These are phyloP conservation scores for Neelides sp. DNA, from an alignment of 1,140 invertebrate genomes.

Conservation along the genomic window DNA sequence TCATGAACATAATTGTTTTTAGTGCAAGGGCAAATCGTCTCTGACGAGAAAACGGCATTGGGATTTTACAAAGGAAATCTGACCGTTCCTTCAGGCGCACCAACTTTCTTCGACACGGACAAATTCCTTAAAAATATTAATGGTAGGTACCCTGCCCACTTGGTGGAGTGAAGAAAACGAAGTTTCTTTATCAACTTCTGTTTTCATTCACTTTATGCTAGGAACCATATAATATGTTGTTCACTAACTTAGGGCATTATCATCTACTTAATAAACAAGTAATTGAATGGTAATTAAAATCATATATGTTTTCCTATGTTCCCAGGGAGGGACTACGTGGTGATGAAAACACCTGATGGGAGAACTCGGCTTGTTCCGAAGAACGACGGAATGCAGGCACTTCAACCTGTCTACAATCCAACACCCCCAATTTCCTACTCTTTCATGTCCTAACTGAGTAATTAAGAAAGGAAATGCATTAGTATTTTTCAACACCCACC, in stretches of 20 bases:
- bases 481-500: no score
- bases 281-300: no score
- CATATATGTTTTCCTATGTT: no score
- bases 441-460: slow-evolving; percentile 27
- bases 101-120: slow-evolving; percentile 30
- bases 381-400: slow-evolving; percentile 27
- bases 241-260: no score
- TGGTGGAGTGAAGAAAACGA: no score
- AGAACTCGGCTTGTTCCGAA: slow-evolving; percentile 30
- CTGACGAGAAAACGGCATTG: slow-evolving; percentile 12
- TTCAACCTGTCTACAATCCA: slow-evolving; percentile 29
- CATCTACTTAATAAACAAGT: no score
- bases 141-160: no score
- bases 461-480: neutral
- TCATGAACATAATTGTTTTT: neutral
- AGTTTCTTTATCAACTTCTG: no score
- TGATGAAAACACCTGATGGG: slow-evolving; percentile 31
- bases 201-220: no score
- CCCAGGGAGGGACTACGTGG: slow-evolving; percentile 30
- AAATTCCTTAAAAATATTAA: slow-evolving; percentile 32
- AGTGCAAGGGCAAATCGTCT: slow-evolving; percentile 26
- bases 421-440: slow-evolving; percentile 25
- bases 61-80: slow-evolving; percentile 31
- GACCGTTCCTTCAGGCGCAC: slow-evolving; percentile 23
- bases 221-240: no score